Base-by-base conservation (phyloP, 2,113 vertebrate genomes). In the Thamnaconus septentrionalis region DNA sequence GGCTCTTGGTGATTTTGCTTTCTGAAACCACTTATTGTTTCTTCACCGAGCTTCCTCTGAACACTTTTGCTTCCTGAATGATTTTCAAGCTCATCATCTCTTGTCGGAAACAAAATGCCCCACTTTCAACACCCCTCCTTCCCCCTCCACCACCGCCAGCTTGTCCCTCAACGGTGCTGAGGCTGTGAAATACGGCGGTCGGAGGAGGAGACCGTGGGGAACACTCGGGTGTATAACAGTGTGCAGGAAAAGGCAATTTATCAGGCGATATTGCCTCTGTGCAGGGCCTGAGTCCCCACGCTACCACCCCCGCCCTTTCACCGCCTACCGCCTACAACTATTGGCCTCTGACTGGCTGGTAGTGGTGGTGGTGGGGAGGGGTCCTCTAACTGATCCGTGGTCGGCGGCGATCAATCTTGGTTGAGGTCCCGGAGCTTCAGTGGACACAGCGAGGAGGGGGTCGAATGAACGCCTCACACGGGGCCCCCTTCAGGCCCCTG, bases 181-280 rank as follows among this genome's bases (percentile, higher is more conserved):
- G 50, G 65, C 79, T 81, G 54, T 76, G 75, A 82, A 86, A 71
- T 76, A 78, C 73, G 57, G 76, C 72, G 77, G 70, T 64, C 67
- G 69, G 72, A 31, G 18, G 18, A 31, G 18, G 18, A 79, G 75
- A 83, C 75, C 57, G 4, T 46, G 41, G 81, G 82, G 79, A 87
- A 66, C 74, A 67, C 79, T 69, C 75, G n/a, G 45, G 63, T 80
- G 88, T 83, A 86, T 82, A 84, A 87, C 84, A 73, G 63, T 83
- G 78, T 83, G 78, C 76, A 66, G 75, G 80, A 75, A 81, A 84
- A 86, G 83, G 85, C 85, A 88, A 90, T 90, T 86, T 88, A 88
- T 88, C 88, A 90, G 80, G 72, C 53, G 77, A 84, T 88, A 90
- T 90, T 90, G 85, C 83, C 79, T 88, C 71, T 82, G 86, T 82